Percentiles rank a stretch among this genome's conserved stretches.
phyloP scores from a whole-genome alignment of 2,797 vertebrate species.

The Poeciliopsis paucimaculata region DNA sequence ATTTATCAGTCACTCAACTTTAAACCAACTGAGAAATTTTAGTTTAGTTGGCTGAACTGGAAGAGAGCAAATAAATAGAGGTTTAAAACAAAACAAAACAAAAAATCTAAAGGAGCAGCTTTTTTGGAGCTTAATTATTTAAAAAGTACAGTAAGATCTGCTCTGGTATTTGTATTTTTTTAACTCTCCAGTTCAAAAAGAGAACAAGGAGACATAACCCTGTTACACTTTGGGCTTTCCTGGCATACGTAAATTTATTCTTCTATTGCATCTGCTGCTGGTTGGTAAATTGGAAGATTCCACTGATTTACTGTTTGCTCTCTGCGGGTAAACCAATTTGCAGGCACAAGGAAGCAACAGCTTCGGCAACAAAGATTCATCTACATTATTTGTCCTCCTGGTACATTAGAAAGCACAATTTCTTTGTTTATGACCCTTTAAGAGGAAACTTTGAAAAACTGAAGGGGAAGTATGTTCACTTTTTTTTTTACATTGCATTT shows the following conservation, averaged over 20 bases:
- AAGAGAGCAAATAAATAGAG: not conserved
- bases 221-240: constrained; percentile 35
- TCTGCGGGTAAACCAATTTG: constrained; percentile 42
- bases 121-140: constrained; percentile 31
- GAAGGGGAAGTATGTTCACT: not conserved
- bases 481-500: not conserved
- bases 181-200: constrained; percentile 33
- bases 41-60: not conserved
- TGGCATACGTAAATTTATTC: constrained; percentile 39
- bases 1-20: not conserved
- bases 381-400: constrained; percentile 31
- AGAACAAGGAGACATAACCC: constrained; percentile 32
- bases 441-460: not conserved
- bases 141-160: constrained; percentile 1
- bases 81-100: constrained; percentile 15
- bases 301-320: constrained; percentile 52
- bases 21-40: not conserved
- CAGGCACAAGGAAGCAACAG: constrained; percentile 46
- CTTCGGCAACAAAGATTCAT: constrained; percentile 33
- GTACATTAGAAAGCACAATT: constrained; percentile 32
- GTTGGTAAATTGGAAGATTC: constrained; percentile 48
- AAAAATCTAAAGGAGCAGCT: constrained; percentile 11
- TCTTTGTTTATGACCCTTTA: constrained; percentile 23
- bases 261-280: constrained; percentile 45
- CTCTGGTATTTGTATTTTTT: constrained; percentile 22